Evolutionary conservation across 1,140 invertebrate genomes (phyloP).

Genomic region (Chymomyza costata): DNA sequence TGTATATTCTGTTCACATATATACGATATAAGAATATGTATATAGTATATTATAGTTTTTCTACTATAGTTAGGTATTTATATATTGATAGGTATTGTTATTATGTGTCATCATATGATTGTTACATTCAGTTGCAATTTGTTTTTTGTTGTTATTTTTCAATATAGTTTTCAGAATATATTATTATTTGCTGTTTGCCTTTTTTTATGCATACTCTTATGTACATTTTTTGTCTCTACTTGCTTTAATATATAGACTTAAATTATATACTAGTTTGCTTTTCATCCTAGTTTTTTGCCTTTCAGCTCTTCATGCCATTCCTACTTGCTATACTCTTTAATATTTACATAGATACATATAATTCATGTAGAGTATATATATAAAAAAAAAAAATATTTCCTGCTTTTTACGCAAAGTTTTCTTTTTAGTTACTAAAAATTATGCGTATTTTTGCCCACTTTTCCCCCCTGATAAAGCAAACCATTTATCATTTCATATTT

Average conservation of each 20-base stretch:
- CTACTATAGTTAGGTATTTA: too few relatives aligned
- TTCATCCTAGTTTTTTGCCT: too few relatives aligned
- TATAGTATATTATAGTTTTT: too few relatives aligned
- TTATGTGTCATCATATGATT: conserved; percentile 68
- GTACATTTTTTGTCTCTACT: background rate
- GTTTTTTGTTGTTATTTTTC: background rate
- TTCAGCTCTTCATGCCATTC: background rate
- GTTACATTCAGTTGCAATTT: conserved; percentile 61
- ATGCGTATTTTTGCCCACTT: conserved; percentile 67
- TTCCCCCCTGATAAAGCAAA: conserved; percentile 30
- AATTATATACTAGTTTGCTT: background rate
- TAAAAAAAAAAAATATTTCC: background rate
- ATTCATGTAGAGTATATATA: conserved; percentile 5
- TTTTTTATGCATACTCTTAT: background rate
- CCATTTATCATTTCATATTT: conserved; percentile 3
- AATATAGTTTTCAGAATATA: conserved; percentile 17
- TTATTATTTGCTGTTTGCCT: background rate
- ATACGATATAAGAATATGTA: too few relatives aligned
- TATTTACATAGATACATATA: conserved; percentile 9
- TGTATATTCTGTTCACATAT: too few relatives aligned
- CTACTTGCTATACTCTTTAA: conserved; percentile 14
- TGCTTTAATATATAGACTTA: conserved; percentile 4
- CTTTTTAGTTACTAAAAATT: conserved; percentile 37
- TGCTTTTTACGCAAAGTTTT: background rate
- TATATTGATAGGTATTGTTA: too few relatives aligned